Evolutionary conservation across 2,113 vertebrate species (phyloP), one percentile per base, ranked within the genome.

Genomic region (Donacobius atricapilla): DNA sequence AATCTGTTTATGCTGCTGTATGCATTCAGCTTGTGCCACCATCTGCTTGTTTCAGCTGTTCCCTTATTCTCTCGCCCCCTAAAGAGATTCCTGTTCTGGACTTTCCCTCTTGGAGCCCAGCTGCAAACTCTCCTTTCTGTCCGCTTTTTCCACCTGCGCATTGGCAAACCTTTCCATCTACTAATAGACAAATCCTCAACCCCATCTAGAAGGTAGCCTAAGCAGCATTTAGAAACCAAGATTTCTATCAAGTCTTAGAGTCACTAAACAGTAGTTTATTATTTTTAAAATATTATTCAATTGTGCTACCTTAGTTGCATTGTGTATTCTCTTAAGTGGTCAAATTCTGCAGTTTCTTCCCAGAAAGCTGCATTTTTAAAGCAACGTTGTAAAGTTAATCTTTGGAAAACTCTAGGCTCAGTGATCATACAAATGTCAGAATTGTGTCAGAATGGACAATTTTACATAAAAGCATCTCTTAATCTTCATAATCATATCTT

Each of bases 161-260:
- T 18, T 30, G 7, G 16, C 40, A 86, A 60, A 30, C 35, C 11
- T 65, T 77, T 28, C 10, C 15, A 77, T n/a, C 16, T n/a, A n/a
- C 27, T 19, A 20, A 47, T 0, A 30, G 13, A 33, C 9, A 58
- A 76, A 79, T 23, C 12, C 47, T 79, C 79, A 63, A 40, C 8
- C 2, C 5, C 0, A 0, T 28, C 25, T 58, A 33, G 0, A 2
- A 25, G 13, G 6, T 47, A 11, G 17, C 9, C 21, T 33, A 50
- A 64, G 44, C 6, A 39, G 18, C 23, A 40, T 53, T 53, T 51
- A 57, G 40, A 51, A 81, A 61, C 23, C 33, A 40, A 76, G 31
- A 51, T 14, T 58, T 66, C 25, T 33, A 40, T 47, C 9, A 64
- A n/a, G 24, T 63, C 66, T 87, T 45, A 57, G 13, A 76, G 31